phyloP scores from a whole-genome alignment of 2,888 invertebrate genomes.

The Platycnemis pennipes region DNA sequence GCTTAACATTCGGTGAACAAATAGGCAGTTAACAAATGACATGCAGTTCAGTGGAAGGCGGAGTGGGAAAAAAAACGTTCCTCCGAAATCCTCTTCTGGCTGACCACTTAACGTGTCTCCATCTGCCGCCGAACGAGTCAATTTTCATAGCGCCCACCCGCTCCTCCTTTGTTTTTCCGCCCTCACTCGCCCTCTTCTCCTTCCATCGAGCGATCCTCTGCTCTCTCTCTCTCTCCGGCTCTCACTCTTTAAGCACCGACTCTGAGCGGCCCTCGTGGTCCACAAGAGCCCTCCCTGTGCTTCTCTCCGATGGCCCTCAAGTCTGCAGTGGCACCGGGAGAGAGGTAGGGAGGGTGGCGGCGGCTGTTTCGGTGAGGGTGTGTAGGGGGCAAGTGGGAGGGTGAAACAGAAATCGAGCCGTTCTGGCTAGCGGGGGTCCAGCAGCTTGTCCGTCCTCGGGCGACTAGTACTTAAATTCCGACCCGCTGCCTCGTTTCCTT shows the following conservation, averaged over 20 bases:
- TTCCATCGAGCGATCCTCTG: slow-evolving; percentile 11
- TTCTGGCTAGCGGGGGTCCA: background rate
- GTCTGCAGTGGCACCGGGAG: background rate
- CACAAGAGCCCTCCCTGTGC: slow-evolving; percentile 13
- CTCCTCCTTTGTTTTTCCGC: slow-evolving; percentile 27
- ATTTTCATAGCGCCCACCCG: slow-evolving; percentile 21
- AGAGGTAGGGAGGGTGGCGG: background rate
- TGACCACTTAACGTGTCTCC: slow-evolving; percentile 24
- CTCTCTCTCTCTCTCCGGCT: background rate
- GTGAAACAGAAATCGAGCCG: background rate
- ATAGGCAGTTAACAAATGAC: background rate
- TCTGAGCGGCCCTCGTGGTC: slow-evolving; percentile 39
- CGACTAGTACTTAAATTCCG: background rate
- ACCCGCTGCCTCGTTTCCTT: background rate
- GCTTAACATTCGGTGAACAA: background rate
- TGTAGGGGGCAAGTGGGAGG: background rate
- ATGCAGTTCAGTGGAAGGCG: background rate
- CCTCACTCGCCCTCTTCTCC: background rate
- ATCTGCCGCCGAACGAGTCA: slow-evolving; percentile 34
- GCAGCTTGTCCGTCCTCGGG: background rate
- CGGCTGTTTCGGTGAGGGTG: background rate
- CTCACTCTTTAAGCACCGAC: slow-evolving; percentile 11
- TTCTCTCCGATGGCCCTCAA: slow-evolving; percentile 25
- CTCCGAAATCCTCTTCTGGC: slow-evolving; percentile 2
- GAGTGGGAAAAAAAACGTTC: background rate